Conservation (phyloP, 1,140 invertebrate species). For the Drosophila ananassae region DNA sequence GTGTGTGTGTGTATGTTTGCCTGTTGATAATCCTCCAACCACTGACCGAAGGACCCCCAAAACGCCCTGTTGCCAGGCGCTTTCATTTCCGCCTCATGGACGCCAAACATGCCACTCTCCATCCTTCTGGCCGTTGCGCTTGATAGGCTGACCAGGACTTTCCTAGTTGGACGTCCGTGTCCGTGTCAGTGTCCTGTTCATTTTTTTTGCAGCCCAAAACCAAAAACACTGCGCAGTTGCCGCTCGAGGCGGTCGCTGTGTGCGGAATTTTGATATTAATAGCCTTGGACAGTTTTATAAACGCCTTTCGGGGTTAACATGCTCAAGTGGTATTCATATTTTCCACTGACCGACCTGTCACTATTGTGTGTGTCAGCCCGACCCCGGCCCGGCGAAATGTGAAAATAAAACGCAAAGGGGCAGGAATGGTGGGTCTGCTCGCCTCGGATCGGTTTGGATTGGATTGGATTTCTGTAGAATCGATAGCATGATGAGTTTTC, state of each 20-base stretch:
- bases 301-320: slow-evolving; percentile 82
- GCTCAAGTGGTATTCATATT: slow-evolving; percentile 82
- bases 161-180: slow-evolving; percentile 46
- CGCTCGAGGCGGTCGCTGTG: slow-evolving; percentile 50
- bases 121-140: slow-evolving; percentile 40
- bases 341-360: slow-evolving; percentile 82
- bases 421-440: slow-evolving; percentile 5
- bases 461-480: not conserved
- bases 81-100: slow-evolving; percentile 80
- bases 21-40: slow-evolving; percentile 74
- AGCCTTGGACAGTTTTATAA: slow-evolving; percentile 82
- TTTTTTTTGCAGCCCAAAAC: slow-evolving; percentile 28
- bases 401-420: slow-evolving; percentile 39
- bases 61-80: slow-evolving; percentile 59
- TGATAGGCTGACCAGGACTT: slow-evolving; percentile 72
- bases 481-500: not conserved
- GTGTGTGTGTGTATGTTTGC: slow-evolving; percentile 37
- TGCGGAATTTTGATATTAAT: slow-evolving; percentile 82
- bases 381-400: slow-evolving; percentile 32
- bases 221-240: slow-evolving; percentile 74
- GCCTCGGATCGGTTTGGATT: slow-evolving; percentile 5
- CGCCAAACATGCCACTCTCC: slow-evolving; percentile 72
- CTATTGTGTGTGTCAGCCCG: slow-evolving; percentile 62
- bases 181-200: slow-evolving; percentile 44
- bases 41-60: slow-evolving; percentile 25